These are phyloP conservation scores for Notodonta dromedarius DNA, from an alignment of 2,888 invertebrate genomes.

Conservation along the genomic window DNA sequence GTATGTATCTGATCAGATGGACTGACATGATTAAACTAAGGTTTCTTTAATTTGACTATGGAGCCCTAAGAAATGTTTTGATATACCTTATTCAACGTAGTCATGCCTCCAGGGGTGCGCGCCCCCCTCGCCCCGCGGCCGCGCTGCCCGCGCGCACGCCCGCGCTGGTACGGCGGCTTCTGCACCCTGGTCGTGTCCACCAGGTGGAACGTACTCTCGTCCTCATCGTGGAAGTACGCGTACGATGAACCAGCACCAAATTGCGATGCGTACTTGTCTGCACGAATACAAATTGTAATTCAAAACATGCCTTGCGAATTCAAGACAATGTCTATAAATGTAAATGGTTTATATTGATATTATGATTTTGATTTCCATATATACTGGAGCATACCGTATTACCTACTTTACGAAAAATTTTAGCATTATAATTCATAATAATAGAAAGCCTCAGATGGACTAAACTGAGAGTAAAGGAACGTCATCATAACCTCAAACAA, in stretches of 20 bases:
- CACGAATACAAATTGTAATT: conserved; percentile 14
- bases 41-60: too few relatives aligned
- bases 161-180: conserved; percentile 96
- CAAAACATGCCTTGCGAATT: neutral
- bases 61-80: too few relatives aligned
- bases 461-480: conserved; percentile 29
- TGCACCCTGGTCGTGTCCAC: conserved; percentile 97
- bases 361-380: too few relatives aligned
- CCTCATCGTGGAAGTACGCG: conserved; percentile 99
- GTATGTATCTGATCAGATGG: too few relatives aligned
- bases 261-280: conserved; percentile 95
- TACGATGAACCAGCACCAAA: conserved; percentile 98
- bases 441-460: neutral
- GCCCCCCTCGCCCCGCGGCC: conserved; percentile 89
- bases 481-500: conserved; percentile 63
- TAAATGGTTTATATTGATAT: neutral
- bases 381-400: too few relatives aligned
- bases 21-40: too few relatives aligned
- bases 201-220: conserved; percentile 98
- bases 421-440: too few relatives aligned
- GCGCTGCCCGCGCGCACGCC: conserved; percentile 92
- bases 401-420: too few relatives aligned
- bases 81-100: conserved; percentile 90
- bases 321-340: neutral
- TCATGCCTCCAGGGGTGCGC: conserved; percentile 89